Evolutionary conservation across 2,113 vertebrate species (phyloP).

Genomic region (Sebastes fasciatus): DNA sequence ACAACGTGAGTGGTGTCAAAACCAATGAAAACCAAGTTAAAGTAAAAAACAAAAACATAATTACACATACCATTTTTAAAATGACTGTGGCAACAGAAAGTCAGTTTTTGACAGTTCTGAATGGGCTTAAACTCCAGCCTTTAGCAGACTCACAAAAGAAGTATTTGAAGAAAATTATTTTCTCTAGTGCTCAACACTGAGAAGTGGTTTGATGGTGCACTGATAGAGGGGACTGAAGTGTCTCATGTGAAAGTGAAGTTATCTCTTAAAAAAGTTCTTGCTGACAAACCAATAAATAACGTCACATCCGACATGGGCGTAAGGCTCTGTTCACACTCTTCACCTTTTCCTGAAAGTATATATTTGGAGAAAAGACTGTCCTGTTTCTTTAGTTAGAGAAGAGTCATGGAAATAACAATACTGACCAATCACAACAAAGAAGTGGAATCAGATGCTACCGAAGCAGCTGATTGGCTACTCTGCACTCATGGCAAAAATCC

Average conservation of each 20-base stretch:
- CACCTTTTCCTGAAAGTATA: neutral
- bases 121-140: neutral
- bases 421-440: neutral
- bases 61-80: neutral
- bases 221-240: conserved; percentile 6
- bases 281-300: conserved; percentile 15
- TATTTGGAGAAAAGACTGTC: neutral
- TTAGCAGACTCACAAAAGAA: conserved; percentile 1
- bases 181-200: conserved; percentile 2
- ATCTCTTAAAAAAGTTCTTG: conserved; percentile 17
- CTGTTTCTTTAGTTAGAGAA: neutral
- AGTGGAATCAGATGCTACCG: neutral
- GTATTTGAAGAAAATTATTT: conserved; percentile 19
- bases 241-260: neutral
- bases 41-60: neutral
- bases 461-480: conserved; percentile 15
- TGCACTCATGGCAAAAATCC: neutral
- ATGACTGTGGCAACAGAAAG: neutral
- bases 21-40: neutral
- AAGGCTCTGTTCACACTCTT: neutral
- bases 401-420: neutral
- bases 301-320: neutral
- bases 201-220: conserved; percentile 4
- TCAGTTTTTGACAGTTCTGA: conserved; percentile 11
- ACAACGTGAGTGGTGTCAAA: neutral